A percentile compares a stretch with the other conserved stretches of the same genome.
Conservation (phyloP, 2,888 invertebrate genomes). For the Gari tellinella region DNA sequence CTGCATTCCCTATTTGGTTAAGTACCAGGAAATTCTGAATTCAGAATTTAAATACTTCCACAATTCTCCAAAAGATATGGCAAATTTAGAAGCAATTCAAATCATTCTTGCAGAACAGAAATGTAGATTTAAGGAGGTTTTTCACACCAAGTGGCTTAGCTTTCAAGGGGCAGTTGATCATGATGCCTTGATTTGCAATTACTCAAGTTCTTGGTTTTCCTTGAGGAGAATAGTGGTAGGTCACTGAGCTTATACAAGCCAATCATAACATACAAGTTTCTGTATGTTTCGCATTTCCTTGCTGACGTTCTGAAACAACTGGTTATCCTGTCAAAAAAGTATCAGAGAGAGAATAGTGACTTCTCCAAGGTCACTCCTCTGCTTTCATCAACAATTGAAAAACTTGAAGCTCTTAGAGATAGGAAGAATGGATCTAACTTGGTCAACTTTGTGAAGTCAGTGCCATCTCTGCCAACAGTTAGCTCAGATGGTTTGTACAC, state of each 20-base stretch:
- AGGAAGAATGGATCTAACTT: neutral
- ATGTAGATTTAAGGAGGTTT: slow-evolving; percentile 23
- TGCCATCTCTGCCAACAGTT: too few species aligned
- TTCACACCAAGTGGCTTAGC: slow-evolving; percentile 31
- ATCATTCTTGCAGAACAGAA: neutral
- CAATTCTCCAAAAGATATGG: slow-evolving; percentile 44
- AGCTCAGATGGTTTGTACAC: slow-evolving; percentile 10
- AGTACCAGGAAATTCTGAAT: slow-evolving; percentile 40
- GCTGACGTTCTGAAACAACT: slow-evolving; percentile 51
- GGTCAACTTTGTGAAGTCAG: too few species aligned
- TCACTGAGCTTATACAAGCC: slow-evolving; percentile 41
- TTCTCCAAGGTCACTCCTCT: slow-evolving; percentile 40
- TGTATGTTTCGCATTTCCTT: slow-evolving; percentile 51
- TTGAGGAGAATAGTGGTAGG: slow-evolving; percentile 25
- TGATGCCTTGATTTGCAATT: slow-evolving; percentile 22
- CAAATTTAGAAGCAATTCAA: slow-evolving; percentile 24
- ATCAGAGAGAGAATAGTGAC: slow-evolving; percentile 43
- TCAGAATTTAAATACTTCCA: slow-evolving; percentile 49
- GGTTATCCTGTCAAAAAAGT: slow-evolving; percentile 47
- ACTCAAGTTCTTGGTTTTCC: slow-evolving; percentile 23
- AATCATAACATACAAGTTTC: slow-evolving; percentile 45
- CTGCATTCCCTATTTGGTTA: slow-evolving; percentile 38
- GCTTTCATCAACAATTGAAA: neutral
- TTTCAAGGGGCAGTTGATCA: slow-evolving; percentile 36
- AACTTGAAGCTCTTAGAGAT: neutral